phyloP scores from a whole-genome alignment of 2,113 vertebrate species.

The Apteryx mantelli region DNA sequence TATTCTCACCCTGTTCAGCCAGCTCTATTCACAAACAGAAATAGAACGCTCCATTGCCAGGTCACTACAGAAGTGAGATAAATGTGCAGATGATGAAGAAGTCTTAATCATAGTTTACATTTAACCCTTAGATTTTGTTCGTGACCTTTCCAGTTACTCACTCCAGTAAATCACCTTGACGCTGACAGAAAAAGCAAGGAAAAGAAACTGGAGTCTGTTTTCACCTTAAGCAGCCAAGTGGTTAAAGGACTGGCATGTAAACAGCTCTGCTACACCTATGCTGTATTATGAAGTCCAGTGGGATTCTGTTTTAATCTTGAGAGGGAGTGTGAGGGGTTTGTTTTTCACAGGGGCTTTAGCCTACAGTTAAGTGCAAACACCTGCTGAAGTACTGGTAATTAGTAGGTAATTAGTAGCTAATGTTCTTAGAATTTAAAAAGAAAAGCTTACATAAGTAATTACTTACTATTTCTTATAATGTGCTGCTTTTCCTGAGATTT shows the following conservation, averaged over 20 bases:
- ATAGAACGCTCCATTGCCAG: slow-evolving; percentile 12
- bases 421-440: slow-evolving; percentile 98
- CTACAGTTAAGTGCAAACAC: slow-evolving; percentile 93
- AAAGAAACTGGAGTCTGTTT: slow-evolving; percentile 44
- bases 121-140: slow-evolving; percentile 23
- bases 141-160: background rate
- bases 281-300: slow-evolving; percentile 71
- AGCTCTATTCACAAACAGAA: background rate
- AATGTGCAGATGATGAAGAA: slow-evolving; percentile 32
- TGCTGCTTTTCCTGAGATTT: slow-evolving; percentile 95
- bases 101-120: slow-evolving; percentile 54
- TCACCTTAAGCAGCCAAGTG: slow-evolving; percentile 65
- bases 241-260: slow-evolving; percentile 68
- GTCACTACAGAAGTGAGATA: slow-evolving; percentile 40
- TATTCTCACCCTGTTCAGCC: background rate
- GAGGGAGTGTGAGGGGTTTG: slow-evolving; percentile 89
- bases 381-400: slow-evolving; percentile 99
- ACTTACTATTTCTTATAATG: slow-evolving; percentile 95
- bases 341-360: slow-evolving; percentile 93
- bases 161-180: slow-evolving; percentile 6
- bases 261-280: slow-evolving; percentile 59
- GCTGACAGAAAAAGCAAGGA: slow-evolving; percentile 11
- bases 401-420: slow-evolving; percentile 99
- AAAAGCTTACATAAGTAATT: slow-evolving; percentile 97
- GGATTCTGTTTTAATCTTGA: slow-evolving; percentile 83